Evolutionary conservation across 1,140 invertebrate species (phyloP).

Genomic region (Holcopasites calliopsidis): DNA sequence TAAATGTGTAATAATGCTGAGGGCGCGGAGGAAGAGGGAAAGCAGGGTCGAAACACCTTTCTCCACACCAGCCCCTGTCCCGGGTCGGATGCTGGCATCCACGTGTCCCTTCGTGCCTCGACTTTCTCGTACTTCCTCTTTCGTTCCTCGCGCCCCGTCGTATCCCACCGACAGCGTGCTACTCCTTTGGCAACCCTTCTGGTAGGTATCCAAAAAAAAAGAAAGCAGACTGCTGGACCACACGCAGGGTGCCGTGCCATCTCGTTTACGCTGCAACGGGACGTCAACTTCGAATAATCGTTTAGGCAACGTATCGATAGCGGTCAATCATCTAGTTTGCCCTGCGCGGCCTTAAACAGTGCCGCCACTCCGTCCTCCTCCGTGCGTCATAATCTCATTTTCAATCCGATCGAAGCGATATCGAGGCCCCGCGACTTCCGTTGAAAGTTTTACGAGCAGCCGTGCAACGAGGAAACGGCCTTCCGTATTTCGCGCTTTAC

Average conservation of each 20-base stretch:
- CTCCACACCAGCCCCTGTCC: neutral
- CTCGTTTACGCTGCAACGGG: conserved; percentile 46
- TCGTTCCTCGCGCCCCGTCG: conserved; percentile 8
- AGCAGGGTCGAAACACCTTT: conserved; percentile 20
- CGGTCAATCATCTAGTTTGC: conserved; percentile 23
- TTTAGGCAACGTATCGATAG: conserved; percentile 46
- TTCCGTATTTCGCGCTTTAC: conserved; percentile 31
- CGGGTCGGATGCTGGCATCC: conserved; percentile 32
- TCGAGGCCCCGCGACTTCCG: conserved; percentile 1
- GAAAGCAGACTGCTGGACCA: conserved; percentile 34
- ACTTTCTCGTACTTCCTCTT: conserved; percentile 2
- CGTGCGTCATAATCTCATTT: no score
- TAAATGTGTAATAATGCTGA: conserved; percentile 75
- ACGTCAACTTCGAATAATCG: conserved; percentile 57
- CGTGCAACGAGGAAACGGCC: neutral
- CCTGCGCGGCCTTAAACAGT: neutral
- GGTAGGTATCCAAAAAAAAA: conserved; percentile 10
- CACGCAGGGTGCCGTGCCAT: conserved; percentile 54
- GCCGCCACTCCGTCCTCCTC: neutral
- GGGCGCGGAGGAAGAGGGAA: no score
- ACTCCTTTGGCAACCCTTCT: conserved; percentile 6
- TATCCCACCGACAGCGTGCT: conserved; percentile 20
- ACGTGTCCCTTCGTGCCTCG: conserved; percentile 33
- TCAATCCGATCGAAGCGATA: no score
- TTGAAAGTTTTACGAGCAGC: conserved; percentile 19